These are phyloP conservation scores for Cercopithecus diana DNA, from an alignment of 2,797 vertebrate genomes.

Conservation along the genomic window DNA sequence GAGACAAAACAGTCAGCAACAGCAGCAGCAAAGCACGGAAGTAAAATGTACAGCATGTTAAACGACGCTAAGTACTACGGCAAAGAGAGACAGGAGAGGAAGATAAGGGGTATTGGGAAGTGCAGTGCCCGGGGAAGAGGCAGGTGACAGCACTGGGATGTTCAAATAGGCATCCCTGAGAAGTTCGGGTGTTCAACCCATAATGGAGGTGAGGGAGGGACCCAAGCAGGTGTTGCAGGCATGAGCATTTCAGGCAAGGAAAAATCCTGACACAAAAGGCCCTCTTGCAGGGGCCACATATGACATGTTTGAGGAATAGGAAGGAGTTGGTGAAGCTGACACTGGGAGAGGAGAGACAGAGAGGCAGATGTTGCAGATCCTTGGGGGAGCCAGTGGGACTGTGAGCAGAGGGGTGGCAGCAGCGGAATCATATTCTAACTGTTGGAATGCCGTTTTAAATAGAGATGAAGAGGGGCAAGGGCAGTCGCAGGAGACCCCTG, in stretches of 20 bases:
- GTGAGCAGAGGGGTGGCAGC: neutral
- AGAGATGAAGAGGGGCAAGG: neutral
- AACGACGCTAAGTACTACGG: too few species aligned
- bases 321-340: neutral
- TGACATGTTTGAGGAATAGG: neutral
- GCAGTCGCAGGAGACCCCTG: neutral
- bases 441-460: fast-evolving
- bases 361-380: neutral
- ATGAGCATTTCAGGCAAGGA: neutral
- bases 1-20: neutral
- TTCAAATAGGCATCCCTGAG: neutral
- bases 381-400: fast-evolving
- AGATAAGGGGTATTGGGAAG: neutral
- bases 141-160: neutral
- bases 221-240: neutral
- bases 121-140: too few species aligned
- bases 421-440: neutral
- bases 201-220: neutral
- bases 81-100: neutral
- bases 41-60: fast-evolving
- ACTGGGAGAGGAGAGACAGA: neutral
- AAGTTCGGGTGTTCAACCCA: neutral
- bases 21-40: neutral
- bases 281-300: neutral
- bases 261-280: neutral